A percentile compares a stretch with the other conserved stretches of the same genome.
Conservation (phyloP, 2,113 vertebrate genomes). For the Xyliphius kryptos region DNA sequence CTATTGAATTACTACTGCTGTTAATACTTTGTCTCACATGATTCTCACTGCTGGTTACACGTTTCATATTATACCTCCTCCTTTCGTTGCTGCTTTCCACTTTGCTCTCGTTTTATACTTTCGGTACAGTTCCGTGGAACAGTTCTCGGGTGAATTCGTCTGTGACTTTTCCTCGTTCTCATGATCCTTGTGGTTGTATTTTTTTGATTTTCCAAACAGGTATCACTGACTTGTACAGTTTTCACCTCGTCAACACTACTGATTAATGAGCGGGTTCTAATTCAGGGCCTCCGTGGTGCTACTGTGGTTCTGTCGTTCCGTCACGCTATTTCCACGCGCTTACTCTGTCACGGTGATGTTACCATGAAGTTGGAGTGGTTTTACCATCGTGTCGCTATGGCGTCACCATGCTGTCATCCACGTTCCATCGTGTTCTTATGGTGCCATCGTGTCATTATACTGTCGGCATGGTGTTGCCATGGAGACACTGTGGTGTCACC, state of each 20-base stretch:
- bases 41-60: constrained; percentile 46
- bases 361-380: background rate
- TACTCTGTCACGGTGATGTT: background rate
- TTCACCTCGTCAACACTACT: constrained; percentile 57
- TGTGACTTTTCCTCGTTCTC: constrained; percentile 60
- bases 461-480: constrained; percentile 39
- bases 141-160: constrained; percentile 56
- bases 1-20: constrained; percentile 64
- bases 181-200: constrained; percentile 54
- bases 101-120: constrained; percentile 34
- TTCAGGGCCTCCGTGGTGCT: constrained; percentile 41
- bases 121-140: constrained; percentile 54
- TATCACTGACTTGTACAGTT: constrained; percentile 66
- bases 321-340: background rate
- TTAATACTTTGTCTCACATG: constrained; percentile 49
- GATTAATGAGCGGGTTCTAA: constrained; percentile 45
- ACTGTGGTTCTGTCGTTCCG: background rate
- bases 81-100: constrained; percentile 21
- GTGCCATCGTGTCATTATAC: background rate
- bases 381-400: background rate
- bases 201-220: constrained; percentile 51
- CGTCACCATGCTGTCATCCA: background rate
- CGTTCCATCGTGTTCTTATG: background rate
- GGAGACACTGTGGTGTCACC: background rate
- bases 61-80: constrained; percentile 34